A percentile compares a stretch with the other conserved stretches of the same genome.
These are phyloP conservation scores for Xyrauchen texanus DNA, from an alignment of 2,113 vertebrate species.

Conservation along the genomic window DNA sequence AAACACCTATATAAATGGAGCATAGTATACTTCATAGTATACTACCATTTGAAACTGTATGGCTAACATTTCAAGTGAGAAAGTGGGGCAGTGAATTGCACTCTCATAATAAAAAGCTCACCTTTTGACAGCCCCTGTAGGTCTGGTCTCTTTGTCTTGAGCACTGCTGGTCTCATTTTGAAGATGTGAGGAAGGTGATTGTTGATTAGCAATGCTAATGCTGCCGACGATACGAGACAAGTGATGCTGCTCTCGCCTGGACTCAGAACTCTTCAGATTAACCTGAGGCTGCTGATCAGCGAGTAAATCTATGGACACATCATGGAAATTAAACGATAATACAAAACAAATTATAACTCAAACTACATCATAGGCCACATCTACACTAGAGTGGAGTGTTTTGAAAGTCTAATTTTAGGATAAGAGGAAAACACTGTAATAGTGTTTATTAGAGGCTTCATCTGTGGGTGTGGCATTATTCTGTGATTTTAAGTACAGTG, in stretches of 20 bases:
- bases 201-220: constrained; percentile 50
- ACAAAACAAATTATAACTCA: background rate
- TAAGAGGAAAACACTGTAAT: too few species aligned
- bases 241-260: constrained; percentile 14
- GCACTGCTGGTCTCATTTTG: constrained; percentile 14
- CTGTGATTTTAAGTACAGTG: too few species aligned
- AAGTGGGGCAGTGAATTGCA: too few species aligned
- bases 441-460: too few species aligned
- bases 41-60: too few species aligned
- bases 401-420: too few species aligned
- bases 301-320: constrained; percentile 13
- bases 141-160: constrained; percentile 15
- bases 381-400: too few species aligned
- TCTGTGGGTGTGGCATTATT: too few species aligned
- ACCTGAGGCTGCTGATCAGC: background rate
- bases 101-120: background rate
- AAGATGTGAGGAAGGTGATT: constrained; percentile 13
- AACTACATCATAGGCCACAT: background rate
- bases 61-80: too few species aligned
- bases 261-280: background rate
- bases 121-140: background rate
- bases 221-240: constrained; percentile 38
- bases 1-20: background rate
- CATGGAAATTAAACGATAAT: background rate
- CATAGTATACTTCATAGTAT: too few species aligned